Evolutionary conservation across 1,140 invertebrate genomes (phyloP), one percentile per base, ranked within the genome.

Genomic region (Atta cephalotes): DNA sequence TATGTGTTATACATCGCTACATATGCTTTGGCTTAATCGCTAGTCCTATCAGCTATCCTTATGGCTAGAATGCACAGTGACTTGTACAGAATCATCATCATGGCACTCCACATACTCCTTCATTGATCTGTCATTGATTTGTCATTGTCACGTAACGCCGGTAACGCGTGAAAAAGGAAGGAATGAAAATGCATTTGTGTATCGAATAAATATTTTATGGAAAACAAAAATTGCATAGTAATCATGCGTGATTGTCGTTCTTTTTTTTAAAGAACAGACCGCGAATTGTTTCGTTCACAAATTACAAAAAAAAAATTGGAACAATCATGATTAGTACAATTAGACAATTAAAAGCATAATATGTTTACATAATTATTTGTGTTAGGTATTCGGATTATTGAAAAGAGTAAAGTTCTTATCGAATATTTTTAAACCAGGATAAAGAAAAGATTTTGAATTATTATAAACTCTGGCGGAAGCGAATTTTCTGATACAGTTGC

Each of bases 1-100:
- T 95, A 94, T 94, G 88, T 94, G 92, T 93, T 94, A 94, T 94
- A 94, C 93, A 94, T 92, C 90, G 91, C 92, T 94, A 94, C 94
- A 94, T 93, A 79, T 79, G 89, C 92, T 92, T 93, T 88, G 77
- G 91, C 93, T 94, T 94, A 94, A 87, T 70, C 76, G 76, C 92
- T 94, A 94, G 58, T 91, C 89, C 93, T 94, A 94, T 92, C 58
- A 77, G 68, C 93, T 94, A 94, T 89, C 82, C 94, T 94, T 94
- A 88, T 78, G 85, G 84, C 93, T 94, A 94, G 78, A 94, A 94
- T 94, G 94, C 92, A 94, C 93, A 92, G 92, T 94, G 91, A 91
- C 90, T 94, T 93, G 93, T 94, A 93, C 93, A 94, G 91, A 92
- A 93, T 92, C 88, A 90, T 94, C 87, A 84, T 92, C 87, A 53